Percentiles rank a stretch among this genome's conserved stretches.
Evolutionary conservation across 2,797 vertebrate species (phyloP).

Genomic region (Anableps anableps): DNA sequence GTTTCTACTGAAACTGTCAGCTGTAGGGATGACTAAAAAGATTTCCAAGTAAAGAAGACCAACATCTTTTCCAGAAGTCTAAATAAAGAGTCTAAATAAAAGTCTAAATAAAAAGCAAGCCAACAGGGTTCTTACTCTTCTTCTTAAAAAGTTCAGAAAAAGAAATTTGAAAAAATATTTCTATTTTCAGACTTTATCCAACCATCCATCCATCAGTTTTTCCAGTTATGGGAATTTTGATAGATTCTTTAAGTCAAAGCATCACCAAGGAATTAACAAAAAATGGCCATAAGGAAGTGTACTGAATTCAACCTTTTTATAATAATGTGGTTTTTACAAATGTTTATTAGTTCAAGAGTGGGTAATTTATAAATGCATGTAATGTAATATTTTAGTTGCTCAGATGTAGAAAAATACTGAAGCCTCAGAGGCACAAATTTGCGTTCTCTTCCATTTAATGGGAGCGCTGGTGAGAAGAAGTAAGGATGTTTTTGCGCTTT

Average conservation of each 20-base stretch:
- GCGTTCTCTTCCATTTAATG: not conserved
- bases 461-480: not conserved
- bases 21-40: slow-evolving; percentile 1
- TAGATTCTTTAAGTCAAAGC: not conserved
- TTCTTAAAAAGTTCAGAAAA: not conserved
- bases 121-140: not conserved
- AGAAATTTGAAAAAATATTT: not conserved
- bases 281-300: not conserved
- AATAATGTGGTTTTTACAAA: not conserved
- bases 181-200: not conserved
- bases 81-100: not conserved
- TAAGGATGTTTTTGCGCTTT: slow-evolving; percentile 21
- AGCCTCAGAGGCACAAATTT: not conserved
- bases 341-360: not conserved
- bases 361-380: slow-evolving; percentile 7
- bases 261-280: not conserved
- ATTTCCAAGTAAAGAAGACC: not conserved
- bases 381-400: slow-evolving; percentile 1
- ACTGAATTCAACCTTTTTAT: not conserved
- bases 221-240: not conserved
- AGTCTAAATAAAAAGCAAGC: not conserved
- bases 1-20: slow-evolving; percentile 12
- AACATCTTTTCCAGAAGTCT: not conserved
- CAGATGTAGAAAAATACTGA: not conserved
- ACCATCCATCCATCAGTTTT: not conserved